Conservation (phyloP, 2,113 vertebrate genomes). For the Vidua macroura region DNA sequence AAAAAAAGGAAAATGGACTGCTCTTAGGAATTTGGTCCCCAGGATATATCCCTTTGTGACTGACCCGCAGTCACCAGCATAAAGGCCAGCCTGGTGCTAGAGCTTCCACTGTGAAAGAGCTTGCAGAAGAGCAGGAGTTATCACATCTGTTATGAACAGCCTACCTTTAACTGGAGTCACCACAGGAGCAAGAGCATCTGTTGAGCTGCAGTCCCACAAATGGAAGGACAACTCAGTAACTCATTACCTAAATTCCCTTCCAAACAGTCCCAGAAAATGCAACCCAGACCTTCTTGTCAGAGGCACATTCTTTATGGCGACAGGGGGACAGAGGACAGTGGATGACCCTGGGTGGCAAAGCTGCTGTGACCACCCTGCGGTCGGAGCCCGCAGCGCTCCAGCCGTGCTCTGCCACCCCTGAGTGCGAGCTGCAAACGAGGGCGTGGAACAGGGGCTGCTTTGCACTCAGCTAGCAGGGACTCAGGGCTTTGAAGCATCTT, state of each 20-base stretch:
- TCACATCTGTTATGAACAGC: background rate
- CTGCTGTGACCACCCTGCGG: background rate
- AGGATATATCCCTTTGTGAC: constrained; percentile 24
- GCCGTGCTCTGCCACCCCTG: background rate
- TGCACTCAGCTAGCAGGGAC: background rate
- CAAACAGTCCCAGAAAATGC: constrained; percentile 49
- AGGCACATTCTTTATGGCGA: background rate
- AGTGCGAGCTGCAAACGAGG: accelerated
- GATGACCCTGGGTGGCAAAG: background rate
- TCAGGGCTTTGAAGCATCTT: background rate
- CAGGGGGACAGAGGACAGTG: background rate
- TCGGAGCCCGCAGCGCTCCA: background rate
- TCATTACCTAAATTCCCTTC: background rate
- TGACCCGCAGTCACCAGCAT: constrained; percentile 46
- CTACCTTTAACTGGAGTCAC: background rate
- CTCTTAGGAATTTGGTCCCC: constrained; percentile 35
- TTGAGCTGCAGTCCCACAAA: background rate
- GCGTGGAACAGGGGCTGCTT: background rate
- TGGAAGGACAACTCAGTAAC: background rate
- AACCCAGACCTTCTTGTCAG: constrained; percentile 39
- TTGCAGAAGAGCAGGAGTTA: background rate
- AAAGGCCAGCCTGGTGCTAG: constrained; percentile 28
- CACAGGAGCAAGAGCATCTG: background rate
- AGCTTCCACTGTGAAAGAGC: background rate
- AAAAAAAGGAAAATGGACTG: background rate